Evolutionary conservation across 2,888 invertebrate genomes (phyloP).

Genomic region (Trachelus tabidus): DNA sequence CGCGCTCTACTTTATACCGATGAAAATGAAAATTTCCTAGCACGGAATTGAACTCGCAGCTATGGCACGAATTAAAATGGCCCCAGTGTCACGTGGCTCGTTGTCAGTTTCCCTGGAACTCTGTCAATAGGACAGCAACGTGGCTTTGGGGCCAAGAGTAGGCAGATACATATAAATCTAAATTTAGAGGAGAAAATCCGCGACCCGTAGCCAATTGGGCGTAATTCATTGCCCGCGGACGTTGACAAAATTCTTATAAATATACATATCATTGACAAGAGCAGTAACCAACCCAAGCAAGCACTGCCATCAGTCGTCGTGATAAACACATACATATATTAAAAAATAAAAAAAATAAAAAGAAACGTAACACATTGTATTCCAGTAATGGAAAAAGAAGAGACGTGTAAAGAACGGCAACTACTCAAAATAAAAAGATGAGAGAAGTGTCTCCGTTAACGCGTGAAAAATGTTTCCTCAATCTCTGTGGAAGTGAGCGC

Average conservation of each 20-base stretch:
- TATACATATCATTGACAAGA: not conserved
- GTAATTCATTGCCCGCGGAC: not conserved
- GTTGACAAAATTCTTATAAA: not conserved
- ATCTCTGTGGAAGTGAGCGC: not conserved
- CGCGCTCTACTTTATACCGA: not conserved
- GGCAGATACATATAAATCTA: not conserved
- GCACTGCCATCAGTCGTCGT: not conserved
- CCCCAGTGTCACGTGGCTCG: not conserved
- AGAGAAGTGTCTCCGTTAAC: not conserved
- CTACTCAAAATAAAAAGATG: not conserved
- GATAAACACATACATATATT: not conserved
- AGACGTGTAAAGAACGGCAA: not conserved
- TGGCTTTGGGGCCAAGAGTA: not conserved
- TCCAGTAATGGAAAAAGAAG: not conserved
- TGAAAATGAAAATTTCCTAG: not conserved
- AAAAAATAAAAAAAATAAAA: not conserved
- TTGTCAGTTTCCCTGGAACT: not conserved
- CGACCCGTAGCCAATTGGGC: not conserved
- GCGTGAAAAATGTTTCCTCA: not conserved
- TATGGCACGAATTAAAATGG: not conserved
- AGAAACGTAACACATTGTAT: not conserved
- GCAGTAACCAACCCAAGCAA: too few relatives aligned
- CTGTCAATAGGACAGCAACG: not conserved
- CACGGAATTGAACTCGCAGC: not conserved
- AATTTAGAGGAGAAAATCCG: not conserved